These are phyloP conservation scores for Thaumatotibia leucotreta DNA, from an alignment of 1,140 invertebrate genomes.

Conservation along the genomic window DNA sequence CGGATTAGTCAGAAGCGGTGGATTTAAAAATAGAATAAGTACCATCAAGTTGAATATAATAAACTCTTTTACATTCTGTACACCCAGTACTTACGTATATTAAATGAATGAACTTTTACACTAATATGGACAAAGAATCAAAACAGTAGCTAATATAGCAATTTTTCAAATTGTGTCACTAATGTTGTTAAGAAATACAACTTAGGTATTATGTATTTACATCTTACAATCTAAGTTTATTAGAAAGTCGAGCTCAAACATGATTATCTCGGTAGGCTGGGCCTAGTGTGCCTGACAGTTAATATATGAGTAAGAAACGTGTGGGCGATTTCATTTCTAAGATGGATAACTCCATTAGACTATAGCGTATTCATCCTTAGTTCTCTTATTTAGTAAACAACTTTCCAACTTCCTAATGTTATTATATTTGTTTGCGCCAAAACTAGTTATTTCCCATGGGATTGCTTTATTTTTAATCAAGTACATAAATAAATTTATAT, in stretches of 20 bases:
- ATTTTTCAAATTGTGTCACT: too few relatives aligned
- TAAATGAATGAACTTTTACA: too few relatives aligned
- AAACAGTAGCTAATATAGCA: too few relatives aligned
- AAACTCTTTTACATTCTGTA: background rate
- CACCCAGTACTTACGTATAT: background rate
- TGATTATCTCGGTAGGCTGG: background rate
- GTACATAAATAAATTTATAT: too few relatives aligned
- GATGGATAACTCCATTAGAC: constrained; percentile 24
- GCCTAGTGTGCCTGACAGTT: constrained; percentile 19
- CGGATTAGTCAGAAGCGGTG: constrained; percentile 23
- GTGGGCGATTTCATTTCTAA: constrained; percentile 21
- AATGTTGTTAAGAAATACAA: too few relatives aligned
- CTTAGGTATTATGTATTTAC: background rate
- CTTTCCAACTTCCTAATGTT: too few relatives aligned
- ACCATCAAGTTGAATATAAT: background rate
- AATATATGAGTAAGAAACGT: constrained; percentile 19
- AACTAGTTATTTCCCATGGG: too few relatives aligned
- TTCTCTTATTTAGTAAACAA: too few relatives aligned
- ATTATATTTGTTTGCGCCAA: too few relatives aligned
- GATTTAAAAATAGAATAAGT: background rate
- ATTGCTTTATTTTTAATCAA: too few relatives aligned
- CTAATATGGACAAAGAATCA: too few relatives aligned
- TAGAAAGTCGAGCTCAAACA: background rate
- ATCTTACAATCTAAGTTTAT: background rate
- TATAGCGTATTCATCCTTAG: background rate